Evolutionary conservation across 2,888 invertebrate genomes (phyloP).

Genomic region (Nomada fabriciana): DNA sequence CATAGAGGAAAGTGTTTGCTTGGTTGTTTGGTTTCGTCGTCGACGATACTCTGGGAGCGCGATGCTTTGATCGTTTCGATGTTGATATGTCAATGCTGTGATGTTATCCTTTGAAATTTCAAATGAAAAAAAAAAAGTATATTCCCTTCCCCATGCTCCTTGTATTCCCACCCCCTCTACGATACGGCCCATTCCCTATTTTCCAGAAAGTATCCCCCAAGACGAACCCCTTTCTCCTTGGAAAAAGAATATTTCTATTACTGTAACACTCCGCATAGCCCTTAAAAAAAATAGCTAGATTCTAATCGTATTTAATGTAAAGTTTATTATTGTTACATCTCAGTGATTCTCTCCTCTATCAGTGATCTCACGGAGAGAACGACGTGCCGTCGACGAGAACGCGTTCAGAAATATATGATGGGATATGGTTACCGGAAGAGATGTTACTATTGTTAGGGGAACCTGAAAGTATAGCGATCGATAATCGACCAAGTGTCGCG

Average conservation of each 20-base stretch:
- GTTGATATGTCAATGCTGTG: constrained; percentile 83
- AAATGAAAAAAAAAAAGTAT: constrained; percentile 69
- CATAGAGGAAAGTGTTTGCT: background rate
- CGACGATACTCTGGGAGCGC: constrained; percentile 53
- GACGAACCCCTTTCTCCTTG: constrained; percentile 58
- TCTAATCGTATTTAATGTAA: constrained; percentile 82
- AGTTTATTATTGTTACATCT: constrained; percentile 81
- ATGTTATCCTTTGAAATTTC: constrained; percentile 81
- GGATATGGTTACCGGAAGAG: constrained; percentile 10
- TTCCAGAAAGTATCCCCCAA: constrained; percentile 51
- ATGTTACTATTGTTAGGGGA: constrained; percentile 17
- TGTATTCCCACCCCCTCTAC: constrained; percentile 31
- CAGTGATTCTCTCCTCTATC: constrained; percentile 78
- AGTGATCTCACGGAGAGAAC: constrained; percentile 78
- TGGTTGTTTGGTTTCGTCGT: background rate
- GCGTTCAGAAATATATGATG: constrained; percentile 4
- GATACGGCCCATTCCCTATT: constrained; percentile 48
- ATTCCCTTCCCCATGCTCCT: constrained; percentile 54
- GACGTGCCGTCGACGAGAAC: constrained; percentile 53
- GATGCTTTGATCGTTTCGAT: constrained; percentile 78
- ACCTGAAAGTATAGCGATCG: constrained; percentile 48
- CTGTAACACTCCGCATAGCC: constrained; percentile 79
- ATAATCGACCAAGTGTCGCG: constrained; percentile 43
- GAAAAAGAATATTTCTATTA: constrained; percentile 80
- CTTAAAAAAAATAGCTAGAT: constrained; percentile 73